Conservation (phyloP, 35 echinoderm and acorn worm species). For the Lytechinus pictus region DNA sequence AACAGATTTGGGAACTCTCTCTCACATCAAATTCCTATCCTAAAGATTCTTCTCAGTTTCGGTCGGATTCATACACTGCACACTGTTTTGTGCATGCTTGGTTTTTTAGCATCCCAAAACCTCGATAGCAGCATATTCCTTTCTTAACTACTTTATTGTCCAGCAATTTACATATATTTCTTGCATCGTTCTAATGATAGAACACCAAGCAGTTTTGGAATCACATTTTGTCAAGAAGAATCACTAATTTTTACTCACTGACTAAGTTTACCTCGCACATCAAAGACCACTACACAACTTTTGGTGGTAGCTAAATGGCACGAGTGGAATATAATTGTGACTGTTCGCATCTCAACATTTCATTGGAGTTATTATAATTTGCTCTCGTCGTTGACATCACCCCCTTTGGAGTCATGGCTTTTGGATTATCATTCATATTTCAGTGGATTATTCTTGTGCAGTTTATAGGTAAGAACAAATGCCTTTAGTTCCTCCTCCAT, state of each 20-base stretch:
- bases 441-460: not conserved
- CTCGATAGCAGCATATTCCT: no score
- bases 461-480: not conserved
- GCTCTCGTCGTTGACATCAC: not conserved
- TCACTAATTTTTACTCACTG: not conserved
- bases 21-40: not conserved
- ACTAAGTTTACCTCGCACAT: not conserved
- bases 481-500: no score
- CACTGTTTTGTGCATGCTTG: not conserved
- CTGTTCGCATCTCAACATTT: not conserved
- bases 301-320: not conserved
- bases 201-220: no score
- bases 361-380: slow-evolving; percentile 5
- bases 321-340: not conserved
- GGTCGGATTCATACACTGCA: not conserved
- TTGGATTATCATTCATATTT: not conserved
- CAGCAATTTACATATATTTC: no score
- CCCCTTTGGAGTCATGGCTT: not conserved
- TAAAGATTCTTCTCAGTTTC: not conserved
- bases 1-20: not conserved
- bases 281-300: not conserved
- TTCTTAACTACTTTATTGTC: no score
- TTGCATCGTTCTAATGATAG: no score
- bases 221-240: no score
- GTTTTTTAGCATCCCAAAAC: no score